A percentile compares a stretch with the other conserved stretches of the same genome.
These are phyloP conservation scores for Strigamia crassipes DNA, from an alignment of 2,888 invertebrate species.

Conservation along the genomic window DNA sequence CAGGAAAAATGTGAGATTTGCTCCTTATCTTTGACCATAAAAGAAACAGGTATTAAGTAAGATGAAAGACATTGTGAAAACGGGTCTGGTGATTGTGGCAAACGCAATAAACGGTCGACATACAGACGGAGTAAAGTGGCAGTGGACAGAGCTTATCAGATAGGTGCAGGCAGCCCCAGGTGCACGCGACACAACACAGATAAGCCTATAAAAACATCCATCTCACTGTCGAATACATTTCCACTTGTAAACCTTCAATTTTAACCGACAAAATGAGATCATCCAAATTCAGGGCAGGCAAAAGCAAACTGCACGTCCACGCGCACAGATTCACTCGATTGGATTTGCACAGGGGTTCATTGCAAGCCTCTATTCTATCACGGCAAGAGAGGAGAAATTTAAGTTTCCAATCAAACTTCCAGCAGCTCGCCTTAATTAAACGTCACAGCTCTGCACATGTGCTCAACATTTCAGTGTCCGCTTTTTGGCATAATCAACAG, in stretches of 20 bases:
- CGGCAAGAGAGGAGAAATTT: not conserved
- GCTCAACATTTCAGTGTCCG: not conserved
- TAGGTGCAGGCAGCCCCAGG: constrained; percentile 31
- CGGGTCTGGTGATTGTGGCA: constrained; percentile 34
- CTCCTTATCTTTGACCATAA: constrained; percentile 1
- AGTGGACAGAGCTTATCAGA: constrained; percentile 37
- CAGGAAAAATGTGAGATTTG: constrained; percentile 29
- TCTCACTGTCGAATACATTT: not conserved
- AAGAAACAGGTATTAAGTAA: constrained; percentile 30
- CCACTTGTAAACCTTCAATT: not conserved
- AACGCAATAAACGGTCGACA: constrained; percentile 27
- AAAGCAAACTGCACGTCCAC: constrained; percentile 21
- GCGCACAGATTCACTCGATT: not conserved
- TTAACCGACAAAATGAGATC: not conserved
- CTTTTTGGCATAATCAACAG: not conserved
- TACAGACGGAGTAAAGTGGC: constrained; percentile 9
- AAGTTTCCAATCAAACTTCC: not conserved
- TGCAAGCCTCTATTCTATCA: not conserved
- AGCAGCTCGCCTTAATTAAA: constrained; percentile 16
- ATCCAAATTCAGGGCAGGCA: constrained; percentile 10
- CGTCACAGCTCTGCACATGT: not conserved
- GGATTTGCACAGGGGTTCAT: constrained; percentile 3
- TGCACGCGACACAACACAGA: constrained; percentile 5
- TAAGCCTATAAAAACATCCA: not conserved
- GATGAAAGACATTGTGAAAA: constrained; percentile 33